Evolutionary conservation across 1,140 invertebrate genomes (phyloP).

Genomic region (Achatina immaculata): DNA sequence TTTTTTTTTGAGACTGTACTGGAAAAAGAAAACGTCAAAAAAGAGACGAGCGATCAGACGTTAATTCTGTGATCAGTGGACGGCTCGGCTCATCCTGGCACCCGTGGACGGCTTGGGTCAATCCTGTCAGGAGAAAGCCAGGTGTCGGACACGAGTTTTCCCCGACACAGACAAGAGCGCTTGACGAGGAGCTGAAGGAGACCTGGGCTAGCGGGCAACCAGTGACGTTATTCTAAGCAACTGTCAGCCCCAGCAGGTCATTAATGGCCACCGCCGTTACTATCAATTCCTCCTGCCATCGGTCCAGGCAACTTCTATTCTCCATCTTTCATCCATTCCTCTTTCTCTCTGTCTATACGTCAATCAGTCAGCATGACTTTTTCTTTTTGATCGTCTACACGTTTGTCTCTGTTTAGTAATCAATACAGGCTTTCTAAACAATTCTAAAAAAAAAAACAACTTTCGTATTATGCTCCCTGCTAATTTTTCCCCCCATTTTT

Average conservation of each 20-base stretch:
- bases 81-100: background rate
- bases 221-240: conserved; percentile 6
- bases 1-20: background rate
- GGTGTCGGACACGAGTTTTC: background rate
- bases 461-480: too few species aligned
- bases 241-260: background rate
- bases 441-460: too few species aligned
- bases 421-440: too few species aligned
- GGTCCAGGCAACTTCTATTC: too few species aligned
- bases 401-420: too few species aligned
- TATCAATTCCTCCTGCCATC: background rate
- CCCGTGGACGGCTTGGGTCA: too few species aligned
- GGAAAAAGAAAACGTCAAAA: background rate
- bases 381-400: too few species aligned
- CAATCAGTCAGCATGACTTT: too few species aligned
- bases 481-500: too few species aligned
- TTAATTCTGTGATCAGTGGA: background rate
- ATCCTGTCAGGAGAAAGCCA: background rate
- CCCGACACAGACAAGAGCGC: background rate
- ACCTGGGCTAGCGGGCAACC: background rate
- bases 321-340: too few species aligned
- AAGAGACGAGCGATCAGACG: background rate
- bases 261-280: background rate
- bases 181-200: background rate
- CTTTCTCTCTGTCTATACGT: too few species aligned